phyloP scores from a whole-genome alignment of 2,888 invertebrate species.

The Oligia fasciuncula region DNA sequence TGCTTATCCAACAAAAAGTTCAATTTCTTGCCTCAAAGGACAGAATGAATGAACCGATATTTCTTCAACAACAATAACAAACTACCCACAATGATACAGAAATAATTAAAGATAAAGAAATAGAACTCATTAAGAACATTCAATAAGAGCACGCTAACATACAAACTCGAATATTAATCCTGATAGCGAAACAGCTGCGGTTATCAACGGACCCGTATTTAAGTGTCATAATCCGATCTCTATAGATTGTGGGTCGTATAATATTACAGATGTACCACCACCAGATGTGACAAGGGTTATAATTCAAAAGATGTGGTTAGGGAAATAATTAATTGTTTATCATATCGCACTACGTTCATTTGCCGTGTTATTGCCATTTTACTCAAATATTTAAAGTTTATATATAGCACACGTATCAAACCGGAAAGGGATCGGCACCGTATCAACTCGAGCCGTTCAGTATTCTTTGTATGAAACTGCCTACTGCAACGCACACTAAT shows the following conservation, averaged over 20 bases:
- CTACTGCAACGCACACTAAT: too few relatives aligned
- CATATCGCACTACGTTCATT: neutral
- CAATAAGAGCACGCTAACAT: constrained; percentile 36
- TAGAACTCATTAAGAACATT: constrained; percentile 10
- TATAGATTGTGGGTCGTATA: constrained; percentile 60
- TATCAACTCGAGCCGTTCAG: too few relatives aligned
- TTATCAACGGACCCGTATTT: constrained; percentile 59
- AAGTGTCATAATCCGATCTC: constrained; percentile 68
- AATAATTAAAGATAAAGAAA: constrained; percentile 1
- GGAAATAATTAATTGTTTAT: neutral
- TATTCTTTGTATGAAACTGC: too few relatives aligned
- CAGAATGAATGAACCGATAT: neutral
- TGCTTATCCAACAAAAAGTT: neutral
- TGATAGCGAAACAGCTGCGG: constrained; percentile 50
- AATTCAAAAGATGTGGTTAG: neutral
- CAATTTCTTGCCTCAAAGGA: neutral
- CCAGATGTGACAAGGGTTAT: constrained; percentile 33
- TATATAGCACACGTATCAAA: too few relatives aligned
- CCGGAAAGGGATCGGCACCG: too few relatives aligned
- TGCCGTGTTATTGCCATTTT: neutral
- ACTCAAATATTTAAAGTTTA: neutral
- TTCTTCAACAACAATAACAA: neutral
- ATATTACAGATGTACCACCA: constrained; percentile 14
- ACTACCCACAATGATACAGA: neutral
- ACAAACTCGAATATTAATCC: constrained; percentile 44